Percentiles rank a stretch among this genome's conserved stretches.
Conservation (phyloP, 2,113 vertebrate genomes). For the Dipodomys merriami region DNA sequence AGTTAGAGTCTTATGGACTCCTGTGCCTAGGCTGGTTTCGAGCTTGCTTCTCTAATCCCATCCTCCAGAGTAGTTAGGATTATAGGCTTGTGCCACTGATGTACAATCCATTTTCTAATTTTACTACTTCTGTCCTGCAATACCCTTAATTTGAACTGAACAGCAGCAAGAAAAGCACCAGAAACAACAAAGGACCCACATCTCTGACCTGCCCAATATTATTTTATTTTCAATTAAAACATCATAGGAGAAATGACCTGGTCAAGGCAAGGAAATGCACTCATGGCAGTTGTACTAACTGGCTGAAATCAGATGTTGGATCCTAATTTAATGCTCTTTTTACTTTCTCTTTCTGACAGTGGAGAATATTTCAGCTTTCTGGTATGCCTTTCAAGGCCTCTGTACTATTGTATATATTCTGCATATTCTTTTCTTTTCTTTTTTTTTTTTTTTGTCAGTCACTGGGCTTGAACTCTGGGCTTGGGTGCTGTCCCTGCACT, state of each 20-base stretch:
- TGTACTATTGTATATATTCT: neutral
- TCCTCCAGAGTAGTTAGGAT: no score
- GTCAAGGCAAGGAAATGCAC: neutral
- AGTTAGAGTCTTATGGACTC: no score
- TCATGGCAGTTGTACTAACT: neutral
- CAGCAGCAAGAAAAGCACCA: neutral
- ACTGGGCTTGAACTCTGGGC: no score
- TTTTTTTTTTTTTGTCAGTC: no score
- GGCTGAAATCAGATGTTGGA: neutral
- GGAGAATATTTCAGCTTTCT: neutral
- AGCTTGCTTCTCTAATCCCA: no score
- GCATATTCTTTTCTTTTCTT: neutral
- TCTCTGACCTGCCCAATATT: neutral
- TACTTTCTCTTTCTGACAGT: neutral
- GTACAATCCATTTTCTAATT: neutral
- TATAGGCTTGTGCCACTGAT: no score
- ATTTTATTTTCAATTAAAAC: neutral
- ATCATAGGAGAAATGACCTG: neutral
- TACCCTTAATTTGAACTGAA: neutral
- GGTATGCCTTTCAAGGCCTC: neutral
- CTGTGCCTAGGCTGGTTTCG: no score
- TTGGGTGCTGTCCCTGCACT: no score
- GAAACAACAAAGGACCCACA: neutral
- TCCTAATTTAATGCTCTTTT: neutral
- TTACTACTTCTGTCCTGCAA: neutral